Base-by-base conservation (phyloP, 2,888 invertebrate species). In the Trissolcus brochymenae region DNA sequence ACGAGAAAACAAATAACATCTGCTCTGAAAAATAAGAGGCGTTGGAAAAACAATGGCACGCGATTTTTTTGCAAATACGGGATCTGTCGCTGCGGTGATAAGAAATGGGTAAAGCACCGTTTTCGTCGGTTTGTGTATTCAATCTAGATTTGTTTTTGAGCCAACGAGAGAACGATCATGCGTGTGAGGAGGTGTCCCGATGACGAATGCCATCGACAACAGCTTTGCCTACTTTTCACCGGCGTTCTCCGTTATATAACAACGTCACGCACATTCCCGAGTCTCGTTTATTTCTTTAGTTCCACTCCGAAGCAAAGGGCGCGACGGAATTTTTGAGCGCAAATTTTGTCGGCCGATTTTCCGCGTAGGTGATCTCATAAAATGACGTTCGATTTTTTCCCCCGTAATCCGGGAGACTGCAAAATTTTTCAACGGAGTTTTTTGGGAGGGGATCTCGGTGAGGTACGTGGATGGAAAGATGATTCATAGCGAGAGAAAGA, bases 271-370 rank as follows among this genome's bases (percentile, higher is more conserved):
- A 86, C 87, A 87, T 84, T 84, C 84, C 80, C 81, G 81, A 80
- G 82, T 83, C 86, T 88, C 87, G 85, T 87, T 88, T 87, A 86
- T 88, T 88, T 88, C 87, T 88, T 88, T 87, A 87, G 83, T 87
- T 88, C 85, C 87, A 84, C 86, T 82, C 84, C 81, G 82, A 67
- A 86, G 84, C 68, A 59, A 87, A 86, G 87, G 86, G 86, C 83
- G 83, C 50, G 17, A 50, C 17, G 19, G 11, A 17, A 46, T n/a
- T 50, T 17, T 14, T 11, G 17, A 50, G 17, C 16, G 50, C 50
- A 50, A 50, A 50, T 59, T 35, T 72, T 74, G 61, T 61, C 67
- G 66, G 35, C 66, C 67, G 62, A 74, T 74, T 68, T 74, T 74
- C 74, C 74, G 66, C 66, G 55, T 66, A 66, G 55, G 29, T 35